A percentile compares a stretch with the other conserved stretches of the same genome.
phyloP scores from a whole-genome alignment of 2,113 vertebrate genomes.

The Eublepharis macularius region DNA sequence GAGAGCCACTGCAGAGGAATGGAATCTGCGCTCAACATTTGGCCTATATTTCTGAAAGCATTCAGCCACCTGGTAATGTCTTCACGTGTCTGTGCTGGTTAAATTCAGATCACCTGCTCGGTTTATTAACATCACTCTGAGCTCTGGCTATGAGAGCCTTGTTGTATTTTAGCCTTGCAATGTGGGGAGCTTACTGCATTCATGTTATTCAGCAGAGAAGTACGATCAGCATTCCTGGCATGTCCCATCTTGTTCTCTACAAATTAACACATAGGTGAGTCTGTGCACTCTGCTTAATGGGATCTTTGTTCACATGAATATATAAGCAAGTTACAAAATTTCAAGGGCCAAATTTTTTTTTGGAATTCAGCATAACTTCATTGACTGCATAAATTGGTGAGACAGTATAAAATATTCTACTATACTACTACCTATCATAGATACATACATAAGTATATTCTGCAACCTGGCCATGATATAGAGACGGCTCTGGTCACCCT shows the following conservation, averaged over 20 bases:
- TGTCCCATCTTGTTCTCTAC: background rate
- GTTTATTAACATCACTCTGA: background rate
- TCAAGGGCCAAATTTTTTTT: background rate
- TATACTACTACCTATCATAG: too few species aligned
- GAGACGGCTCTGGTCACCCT: too few species aligned
- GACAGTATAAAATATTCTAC: too few species aligned
- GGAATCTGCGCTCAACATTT: background rate
- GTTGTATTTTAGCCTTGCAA: background rate
- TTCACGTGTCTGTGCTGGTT: background rate
- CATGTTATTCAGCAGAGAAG: background rate
- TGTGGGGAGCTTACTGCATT: background rate
- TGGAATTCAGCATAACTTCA: background rate
- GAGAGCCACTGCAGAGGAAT: too few species aligned
- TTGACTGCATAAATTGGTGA: background rate
- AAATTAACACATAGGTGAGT: background rate
- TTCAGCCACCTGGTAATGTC: background rate
- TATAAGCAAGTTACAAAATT: background rate
- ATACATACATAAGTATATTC: too few species aligned
- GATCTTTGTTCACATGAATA: background rate
- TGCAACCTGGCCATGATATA: too few species aligned
- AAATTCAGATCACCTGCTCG: background rate
- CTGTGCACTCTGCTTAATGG: background rate
- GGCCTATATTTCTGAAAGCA: too few species aligned
- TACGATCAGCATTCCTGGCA: background rate
- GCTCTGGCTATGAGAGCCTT: background rate